phyloP scores from a whole-genome alignment of 2,113 vertebrate genomes.

The Anser cygnoides region DNA sequence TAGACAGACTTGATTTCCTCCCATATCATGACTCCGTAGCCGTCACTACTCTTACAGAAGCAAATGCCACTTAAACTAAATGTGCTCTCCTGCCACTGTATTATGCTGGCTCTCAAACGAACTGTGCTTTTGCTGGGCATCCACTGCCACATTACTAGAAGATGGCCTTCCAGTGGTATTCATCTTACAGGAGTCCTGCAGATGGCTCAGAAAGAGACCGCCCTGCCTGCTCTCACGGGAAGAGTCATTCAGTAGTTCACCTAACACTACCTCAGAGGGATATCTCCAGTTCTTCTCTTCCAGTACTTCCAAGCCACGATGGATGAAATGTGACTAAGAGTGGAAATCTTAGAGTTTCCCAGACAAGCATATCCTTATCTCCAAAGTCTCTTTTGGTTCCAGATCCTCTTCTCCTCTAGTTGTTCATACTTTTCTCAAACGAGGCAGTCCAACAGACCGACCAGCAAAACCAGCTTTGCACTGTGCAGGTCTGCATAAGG shows the following conservation, averaged over 20 bases:
- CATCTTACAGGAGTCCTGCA: neutral
- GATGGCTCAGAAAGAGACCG: neutral
- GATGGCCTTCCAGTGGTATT: neutral
- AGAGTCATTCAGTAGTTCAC: conserved; percentile 34
- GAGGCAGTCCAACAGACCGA: neutral
- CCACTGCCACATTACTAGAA: conserved; percentile 1
- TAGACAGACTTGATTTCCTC: conserved; percentile 12
- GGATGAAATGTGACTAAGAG: neutral
- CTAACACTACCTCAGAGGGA: neutral
- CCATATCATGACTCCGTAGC: neutral
- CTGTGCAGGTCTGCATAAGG: neutral
- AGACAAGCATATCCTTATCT: neutral
- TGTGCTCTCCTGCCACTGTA: conserved; percentile 17
- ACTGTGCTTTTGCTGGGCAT: conserved; percentile 27
- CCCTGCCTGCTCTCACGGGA: neutral
- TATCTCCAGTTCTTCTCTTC: conserved; percentile 7
- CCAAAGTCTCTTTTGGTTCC: neutral
- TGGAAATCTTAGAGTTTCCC: neutral
- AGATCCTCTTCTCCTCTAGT: neutral
- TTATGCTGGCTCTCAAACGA: neutral
- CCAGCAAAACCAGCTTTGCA: neutral
- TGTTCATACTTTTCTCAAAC: neutral
- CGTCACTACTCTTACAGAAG: neutral
- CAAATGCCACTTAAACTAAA: conserved; percentile 33
- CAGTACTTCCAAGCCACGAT: neutral